Conservation (phyloP, 92 coral and sea anemone genomes). For the Porites rus region DNA sequence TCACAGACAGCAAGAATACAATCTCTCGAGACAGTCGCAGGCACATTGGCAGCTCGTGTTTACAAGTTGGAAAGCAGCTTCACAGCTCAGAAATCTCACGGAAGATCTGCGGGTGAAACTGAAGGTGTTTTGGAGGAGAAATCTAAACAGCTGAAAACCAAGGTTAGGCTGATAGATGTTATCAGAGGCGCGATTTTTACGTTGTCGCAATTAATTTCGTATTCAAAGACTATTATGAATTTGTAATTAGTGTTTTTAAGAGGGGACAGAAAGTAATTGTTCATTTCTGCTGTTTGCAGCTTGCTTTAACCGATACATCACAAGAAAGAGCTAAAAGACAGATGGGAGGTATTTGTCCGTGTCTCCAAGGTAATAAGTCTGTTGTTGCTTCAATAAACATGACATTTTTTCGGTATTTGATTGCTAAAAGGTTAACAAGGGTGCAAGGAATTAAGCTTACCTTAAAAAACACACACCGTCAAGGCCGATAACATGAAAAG, state of each 20-base stretch:
- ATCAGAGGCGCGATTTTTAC: background rate
- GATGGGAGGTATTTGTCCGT: conserved; percentile 54
- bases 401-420: background rate
- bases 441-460: background rate
- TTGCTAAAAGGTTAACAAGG: background rate
- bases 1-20: conserved; percentile 76
- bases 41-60: conserved; percentile 63
- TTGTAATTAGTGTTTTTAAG: background rate
- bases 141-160: conserved; percentile 34
- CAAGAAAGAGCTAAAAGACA: conserved; percentile 66
- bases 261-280: background rate
- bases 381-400: conserved; percentile 1
- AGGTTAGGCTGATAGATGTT: conserved; percentile 4
- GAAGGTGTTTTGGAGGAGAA: conserved; percentile 38
- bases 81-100: conserved; percentile 50
- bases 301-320: conserved; percentile 25
- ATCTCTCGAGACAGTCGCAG: conserved; percentile 67
- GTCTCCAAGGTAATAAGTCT: conserved; percentile 61
- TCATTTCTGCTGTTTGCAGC: background rate
- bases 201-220: conserved; percentile 3
- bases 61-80: conserved; percentile 63
- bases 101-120: conserved; percentile 49
- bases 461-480: background rate
- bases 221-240: conserved; percentile 16
- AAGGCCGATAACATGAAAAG: background rate